phyloP scores from a whole-genome alignment of 2,888 invertebrate genomes.

The Axea sp. region DNA sequence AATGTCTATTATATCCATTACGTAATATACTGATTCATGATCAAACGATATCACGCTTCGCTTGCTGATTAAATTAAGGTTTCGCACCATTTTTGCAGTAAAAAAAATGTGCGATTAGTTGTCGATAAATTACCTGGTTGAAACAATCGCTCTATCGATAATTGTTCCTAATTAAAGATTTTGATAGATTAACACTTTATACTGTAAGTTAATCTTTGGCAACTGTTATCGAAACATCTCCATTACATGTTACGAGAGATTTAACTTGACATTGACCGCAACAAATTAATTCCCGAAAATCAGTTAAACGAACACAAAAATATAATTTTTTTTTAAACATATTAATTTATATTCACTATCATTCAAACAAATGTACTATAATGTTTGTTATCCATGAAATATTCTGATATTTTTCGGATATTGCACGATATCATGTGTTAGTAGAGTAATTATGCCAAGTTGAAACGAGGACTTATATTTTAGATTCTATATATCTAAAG shows the following conservation, averaged over 20 bases:
- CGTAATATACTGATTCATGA: background rate
- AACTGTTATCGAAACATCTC: slow-evolving; percentile 10
- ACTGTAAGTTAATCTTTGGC: slow-evolving; percentile 3
- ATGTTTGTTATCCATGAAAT: too few species aligned
- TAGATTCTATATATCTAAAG: too few species aligned
- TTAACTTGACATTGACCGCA: slow-evolving; percentile 22
- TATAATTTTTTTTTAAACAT: background rate
- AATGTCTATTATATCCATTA: too few species aligned
- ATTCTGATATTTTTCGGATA: too few species aligned
- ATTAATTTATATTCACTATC: too few species aligned
- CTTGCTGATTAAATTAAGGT: slow-evolving; percentile 13
- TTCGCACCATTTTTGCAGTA: background rate
- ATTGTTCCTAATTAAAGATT: slow-evolving; percentile 6
- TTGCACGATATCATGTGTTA: too few species aligned
- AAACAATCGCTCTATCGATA: too few species aligned
- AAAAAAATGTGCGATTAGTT: background rate
- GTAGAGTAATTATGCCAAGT: too few species aligned
- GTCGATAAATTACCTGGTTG: background rate
- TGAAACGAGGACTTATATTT: too few species aligned
- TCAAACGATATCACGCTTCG: slow-evolving; percentile 14
- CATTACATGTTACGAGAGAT: background rate
- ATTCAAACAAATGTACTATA: too few species aligned
- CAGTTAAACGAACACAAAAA: too few species aligned
- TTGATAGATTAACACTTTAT: too few species aligned
- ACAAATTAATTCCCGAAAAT: background rate